These are phyloP conservation scores for Hemibagrus wyckioides DNA, from an alignment of 2,113 vertebrate species.

Conservation along the genomic window DNA sequence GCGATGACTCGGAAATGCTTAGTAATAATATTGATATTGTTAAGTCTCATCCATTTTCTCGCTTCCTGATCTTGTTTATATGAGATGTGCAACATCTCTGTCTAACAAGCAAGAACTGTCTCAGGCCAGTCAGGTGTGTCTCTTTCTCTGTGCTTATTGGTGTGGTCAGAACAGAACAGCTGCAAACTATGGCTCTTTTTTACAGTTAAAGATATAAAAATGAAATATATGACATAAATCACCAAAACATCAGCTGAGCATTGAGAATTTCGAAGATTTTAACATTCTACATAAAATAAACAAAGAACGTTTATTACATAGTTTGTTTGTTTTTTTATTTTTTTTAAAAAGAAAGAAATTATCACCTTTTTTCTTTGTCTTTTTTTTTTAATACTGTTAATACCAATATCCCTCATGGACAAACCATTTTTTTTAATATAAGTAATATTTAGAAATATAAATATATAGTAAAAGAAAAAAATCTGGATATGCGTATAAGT, in stretches of 20 bases:
- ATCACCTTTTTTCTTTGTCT: background rate
- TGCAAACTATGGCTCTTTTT: background rate
- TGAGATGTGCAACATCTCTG: background rate
- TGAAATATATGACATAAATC: background rate
- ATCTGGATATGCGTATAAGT: background rate
- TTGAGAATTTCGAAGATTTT: background rate
- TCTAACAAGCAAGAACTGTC: constrained; percentile 4
- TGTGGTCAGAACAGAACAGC: background rate
- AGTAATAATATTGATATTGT: constrained; percentile 41
- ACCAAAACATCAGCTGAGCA: background rate
- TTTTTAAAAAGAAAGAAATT: too few relatives aligned
- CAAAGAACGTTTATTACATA: background rate
- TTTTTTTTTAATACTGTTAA: background rate
- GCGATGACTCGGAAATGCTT: background rate
- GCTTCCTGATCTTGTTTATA: constrained; percentile 23
- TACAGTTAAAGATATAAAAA: background rate
- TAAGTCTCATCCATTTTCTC: constrained; percentile 2
- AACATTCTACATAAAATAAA: background rate
- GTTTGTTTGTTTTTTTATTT: background rate
- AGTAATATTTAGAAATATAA: background rate
- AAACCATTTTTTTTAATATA: background rate
- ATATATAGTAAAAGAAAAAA: background rate
- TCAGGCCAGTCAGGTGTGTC: constrained; percentile 1
- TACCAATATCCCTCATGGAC: background rate
- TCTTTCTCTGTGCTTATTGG: background rate